These are phyloP conservation scores for Pseudolaguvia tuberculata DNA, from an alignment of 2,113 vertebrate species.

Conservation along the genomic window DNA sequence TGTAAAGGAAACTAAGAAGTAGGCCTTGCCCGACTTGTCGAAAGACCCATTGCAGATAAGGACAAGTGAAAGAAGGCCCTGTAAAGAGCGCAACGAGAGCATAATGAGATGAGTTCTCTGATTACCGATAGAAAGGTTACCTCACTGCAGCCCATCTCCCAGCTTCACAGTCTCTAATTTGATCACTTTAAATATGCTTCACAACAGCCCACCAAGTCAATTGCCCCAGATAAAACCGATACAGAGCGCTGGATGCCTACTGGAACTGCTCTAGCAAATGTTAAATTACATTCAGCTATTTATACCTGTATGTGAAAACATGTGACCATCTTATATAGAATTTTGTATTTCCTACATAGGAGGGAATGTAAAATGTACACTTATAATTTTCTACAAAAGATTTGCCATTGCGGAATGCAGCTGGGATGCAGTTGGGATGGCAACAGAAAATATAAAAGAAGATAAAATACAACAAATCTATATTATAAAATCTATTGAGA, in stretches of 20 bases:
- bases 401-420: background rate
- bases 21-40: slow-evolving; percentile 26
- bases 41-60: slow-evolving; percentile 39
- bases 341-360: background rate
- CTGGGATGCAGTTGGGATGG: background rate
- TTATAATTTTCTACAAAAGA: background rate
- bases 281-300: background rate
- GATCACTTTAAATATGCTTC: slow-evolving; percentile 42
- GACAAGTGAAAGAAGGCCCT: slow-evolving; percentile 44
- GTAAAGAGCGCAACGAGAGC: slow-evolving; percentile 51
- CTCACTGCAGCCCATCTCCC: slow-evolving; percentile 37
- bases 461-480: slow-evolving; percentile 1
- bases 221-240: slow-evolving; percentile 2
- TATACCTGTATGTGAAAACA: background rate
- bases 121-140: slow-evolving; percentile 47
- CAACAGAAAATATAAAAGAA: background rate
- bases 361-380: background rate
- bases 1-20: slow-evolving; percentile 42
- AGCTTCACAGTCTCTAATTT: slow-evolving; percentile 37
- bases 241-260: background rate
- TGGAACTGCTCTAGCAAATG: background rate
- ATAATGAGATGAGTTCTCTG: slow-evolving; percentile 55
- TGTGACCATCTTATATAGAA: background rate
- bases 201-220: slow-evolving; percentile 29
- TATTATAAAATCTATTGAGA: background rate